Evolutionary conservation across 2,888 invertebrate genomes (phyloP), one percentile per base, ranked within the genome.

Genomic region (Biston stratarius): DNA sequence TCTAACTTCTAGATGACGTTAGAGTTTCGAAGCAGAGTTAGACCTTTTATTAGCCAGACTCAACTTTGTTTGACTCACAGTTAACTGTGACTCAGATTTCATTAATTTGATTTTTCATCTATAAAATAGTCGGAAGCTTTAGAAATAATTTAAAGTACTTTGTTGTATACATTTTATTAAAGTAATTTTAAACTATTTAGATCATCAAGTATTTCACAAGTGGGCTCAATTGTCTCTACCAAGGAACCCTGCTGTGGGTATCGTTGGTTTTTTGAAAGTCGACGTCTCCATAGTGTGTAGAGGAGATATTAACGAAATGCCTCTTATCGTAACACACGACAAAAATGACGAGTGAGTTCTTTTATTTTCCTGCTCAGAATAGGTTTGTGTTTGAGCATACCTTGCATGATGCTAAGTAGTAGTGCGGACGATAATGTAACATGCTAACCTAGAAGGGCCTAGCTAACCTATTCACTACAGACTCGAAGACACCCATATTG

Each of bases 151-250:
- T 38, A 5, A 8, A 38, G 6, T 38, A 38, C n/a, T 38, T 5
- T 38, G 6, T 38, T 1, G 38, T 38, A 2, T 38, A 38, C 38
- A 36, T 40, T 0, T 49, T n/a, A 33, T 33, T 24, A 1, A 81
- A 40, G 7, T 40, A 14, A 14, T 52, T 52, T 51, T 14, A 38
- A 38, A 40, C 9, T 33, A 57, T 76, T 45, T 85, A 96, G 97
- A 96, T 88, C 98, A 97, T 80, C 96, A 96, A 83, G 97, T 97
- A 80, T 96, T 96, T 82, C 97, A 97, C 83, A 98, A 98, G 89
- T 98, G 98, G 98, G 97, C 96, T 0, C 95, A 96, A 79, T 88
- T 98, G 49, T 95, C 95, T 38, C 94, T 96, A 65, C 96, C 96
- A 0, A 95, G 96, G 42, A 95, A 95, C 73, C 91, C 93, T 5